Base-by-base conservation (phyloP, 2,888 invertebrate genomes). In the Troides aeacus region DNA sequence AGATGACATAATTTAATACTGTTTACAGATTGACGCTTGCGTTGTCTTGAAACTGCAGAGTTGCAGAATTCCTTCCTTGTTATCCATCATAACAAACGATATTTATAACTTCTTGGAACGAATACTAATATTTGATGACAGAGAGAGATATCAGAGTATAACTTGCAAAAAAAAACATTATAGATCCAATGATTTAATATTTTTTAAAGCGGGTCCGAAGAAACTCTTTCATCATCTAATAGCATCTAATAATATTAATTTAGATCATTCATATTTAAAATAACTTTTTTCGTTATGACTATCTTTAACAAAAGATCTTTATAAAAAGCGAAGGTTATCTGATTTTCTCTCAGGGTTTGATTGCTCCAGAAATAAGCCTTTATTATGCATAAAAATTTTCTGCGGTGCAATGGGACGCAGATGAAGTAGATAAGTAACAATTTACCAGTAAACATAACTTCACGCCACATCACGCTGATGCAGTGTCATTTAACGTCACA, bases 331-430 rank as follows among this genome's bases (percentile, higher is more conserved):
- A 53, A 0, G n/a, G n/a, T 53, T n/a, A n/a, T 18, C n/a, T 10
- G 12, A 50, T 50, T 50, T 18, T 50, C 18, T 53, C n/a, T n/a
- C 53, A 53, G 10, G n/a, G 53, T n/a, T 63, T 66, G 66, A 70
- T 63, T 63, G 56, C 59, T 66, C 63, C 70, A 63, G 62, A 70
- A 66, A 66, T 70, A 70, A 57, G 64, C 4, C 50, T 66, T 66
- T 63, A 56, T 24, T 56, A 57, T 21, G 46, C 46, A 62, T 63
- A 36, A 50, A 66, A 59, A 62, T 59, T 42, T 36, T 59, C 57
- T 42, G 39, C 50, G 30, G 21, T 58, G 60, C 10, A 59, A 24
- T 10, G 8, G 59, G 59, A 46, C 7, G 21, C 53, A 62, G 59
- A 58, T 23, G 62, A 36, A 50, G 70, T 21, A n/a, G n/a, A 39